Base-by-base conservation (phyloP, 1,140 invertebrate genomes). In the Rhagoletis pomonella region DNA sequence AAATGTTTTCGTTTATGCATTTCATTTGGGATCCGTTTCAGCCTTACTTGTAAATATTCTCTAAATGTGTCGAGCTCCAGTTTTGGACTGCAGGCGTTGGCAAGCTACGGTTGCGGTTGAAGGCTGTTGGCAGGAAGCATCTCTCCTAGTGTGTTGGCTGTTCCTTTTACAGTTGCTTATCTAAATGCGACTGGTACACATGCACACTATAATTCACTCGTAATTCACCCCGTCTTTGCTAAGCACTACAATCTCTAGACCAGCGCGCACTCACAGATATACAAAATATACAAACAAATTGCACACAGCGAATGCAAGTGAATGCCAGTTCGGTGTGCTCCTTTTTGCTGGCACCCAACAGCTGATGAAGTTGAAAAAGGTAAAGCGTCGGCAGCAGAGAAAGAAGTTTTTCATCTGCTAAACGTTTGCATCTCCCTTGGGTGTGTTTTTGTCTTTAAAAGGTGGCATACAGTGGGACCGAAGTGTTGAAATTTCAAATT, bases 181-280 rank as follows among this genome's bases (percentile, higher is more conserved):
- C 73, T 81, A 55, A 81, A 81, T 81, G 73, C 73, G 17, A 50
- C 73, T 47, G 44, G 47, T 81, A 81, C 73, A 81, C 73, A 81
- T 55, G 47, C 73, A 47, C 10, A 81, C 73, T 6, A 81, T 81
- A 81, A 81, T 81, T 81, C 73, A 81, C 47, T 47, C 47, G 73
- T 50, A 55, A 55, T 58, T 81, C 73, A 81, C 47, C 73, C 50
- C n/a, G 50, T 81, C n/a, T 58, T 14, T 47, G 44, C 14, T 3
- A 77, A 50, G 14, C 7, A 50, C 17, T 58, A 9, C 47, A 55
- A 81, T 9, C 47, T 17, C 73, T 14, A 81, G 29, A 29, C 29
- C 29, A 29, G 10, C 4, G 9, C 50, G 19, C 47, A 17, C 6
- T 47, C 47, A 81, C 17, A 9, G 47, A 19, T 17, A 7, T 5